These are phyloP conservation scores for Rhynchophorus ferrugineus DNA, from an alignment of 1,140 invertebrate species.

Conservation along the genomic window DNA sequence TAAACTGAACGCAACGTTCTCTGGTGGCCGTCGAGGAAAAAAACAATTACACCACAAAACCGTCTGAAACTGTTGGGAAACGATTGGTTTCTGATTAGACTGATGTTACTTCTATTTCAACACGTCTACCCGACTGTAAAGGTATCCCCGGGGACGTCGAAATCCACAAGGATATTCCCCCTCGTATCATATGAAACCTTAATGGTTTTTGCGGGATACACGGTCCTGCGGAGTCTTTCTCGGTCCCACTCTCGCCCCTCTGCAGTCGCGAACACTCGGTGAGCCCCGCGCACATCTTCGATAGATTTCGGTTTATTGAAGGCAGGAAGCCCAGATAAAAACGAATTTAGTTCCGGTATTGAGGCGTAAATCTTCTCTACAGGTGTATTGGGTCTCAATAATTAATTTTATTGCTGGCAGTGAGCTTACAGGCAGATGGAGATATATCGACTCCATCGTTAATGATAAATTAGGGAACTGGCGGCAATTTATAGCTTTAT, in stretches of 20 bases:
- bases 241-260: neutral
- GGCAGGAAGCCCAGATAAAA: neutral
- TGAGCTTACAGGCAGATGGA: too few relatives aligned
- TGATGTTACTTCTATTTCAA: constrained; percentile 10
- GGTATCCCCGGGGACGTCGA: neutral
- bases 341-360: neutral
- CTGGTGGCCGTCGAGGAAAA: too few relatives aligned
- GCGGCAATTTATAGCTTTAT: too few relatives aligned
- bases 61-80: too few relatives aligned
- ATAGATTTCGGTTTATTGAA: neutral
- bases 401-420: neutral
- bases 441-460: too few relatives aligned
- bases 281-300: too few relatives aligned
- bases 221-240: neutral
- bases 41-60: constrained; percentile 8
- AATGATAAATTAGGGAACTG: too few relatives aligned
- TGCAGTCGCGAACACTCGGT: too few relatives aligned
- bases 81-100: constrained; percentile 10
- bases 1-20: too few relatives aligned
- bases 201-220: constrained; percentile 11
- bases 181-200: constrained; percentile 7
- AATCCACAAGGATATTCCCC: constrained; percentile 5
- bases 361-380: neutral
- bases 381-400: neutral
- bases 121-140: constrained; percentile 4